Percentiles rank a stretch among this genome's conserved stretches.
Conservation (phyloP, 2,113 vertebrate species). For the Chionomys nivalis region DNA sequence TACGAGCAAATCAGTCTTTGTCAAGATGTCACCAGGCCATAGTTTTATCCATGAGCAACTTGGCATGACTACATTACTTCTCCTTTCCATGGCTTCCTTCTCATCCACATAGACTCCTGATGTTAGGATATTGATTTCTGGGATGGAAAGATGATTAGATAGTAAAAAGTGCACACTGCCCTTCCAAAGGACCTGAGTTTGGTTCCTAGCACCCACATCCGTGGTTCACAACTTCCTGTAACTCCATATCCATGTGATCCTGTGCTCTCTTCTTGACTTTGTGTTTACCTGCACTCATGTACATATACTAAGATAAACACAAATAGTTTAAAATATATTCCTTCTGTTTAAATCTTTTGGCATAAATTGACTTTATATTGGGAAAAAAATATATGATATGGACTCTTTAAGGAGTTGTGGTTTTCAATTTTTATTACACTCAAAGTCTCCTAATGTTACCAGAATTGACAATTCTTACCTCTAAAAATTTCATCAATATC, state of each 20-base stretch:
- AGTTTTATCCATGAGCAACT: not conserved
- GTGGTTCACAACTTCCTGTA: not conserved
- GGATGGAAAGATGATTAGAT: not conserved
- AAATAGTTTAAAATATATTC: not conserved
- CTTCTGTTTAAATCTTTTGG: conserved; percentile 54
- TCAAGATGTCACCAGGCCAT: not conserved
- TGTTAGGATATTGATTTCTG: conserved; percentile 27
- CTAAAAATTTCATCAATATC: conserved; percentile 66
- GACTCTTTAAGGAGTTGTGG: conserved; percentile 33
- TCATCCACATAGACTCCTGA: not conserved
- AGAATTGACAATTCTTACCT: conserved; percentile 63
- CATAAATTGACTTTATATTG: conserved; percentile 57
- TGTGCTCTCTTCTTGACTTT: too few species aligned
- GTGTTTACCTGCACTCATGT: not conserved
- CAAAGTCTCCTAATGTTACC: conserved; percentile 53
- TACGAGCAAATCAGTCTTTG: not conserved
- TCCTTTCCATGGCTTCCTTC: conserved; percentile 43
- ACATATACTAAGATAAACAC: not conserved
- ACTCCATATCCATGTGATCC: not conserved
- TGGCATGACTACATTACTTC: not conserved
- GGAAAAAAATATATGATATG: not conserved
- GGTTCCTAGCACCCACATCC: not conserved
- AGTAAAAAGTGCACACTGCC: not conserved
- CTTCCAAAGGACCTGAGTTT: not conserved
- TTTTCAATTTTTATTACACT: conserved; percentile 66